Base-by-base conservation (phyloP, 2,113 vertebrate genomes). In the Phalacrocorax carbo region DNA sequence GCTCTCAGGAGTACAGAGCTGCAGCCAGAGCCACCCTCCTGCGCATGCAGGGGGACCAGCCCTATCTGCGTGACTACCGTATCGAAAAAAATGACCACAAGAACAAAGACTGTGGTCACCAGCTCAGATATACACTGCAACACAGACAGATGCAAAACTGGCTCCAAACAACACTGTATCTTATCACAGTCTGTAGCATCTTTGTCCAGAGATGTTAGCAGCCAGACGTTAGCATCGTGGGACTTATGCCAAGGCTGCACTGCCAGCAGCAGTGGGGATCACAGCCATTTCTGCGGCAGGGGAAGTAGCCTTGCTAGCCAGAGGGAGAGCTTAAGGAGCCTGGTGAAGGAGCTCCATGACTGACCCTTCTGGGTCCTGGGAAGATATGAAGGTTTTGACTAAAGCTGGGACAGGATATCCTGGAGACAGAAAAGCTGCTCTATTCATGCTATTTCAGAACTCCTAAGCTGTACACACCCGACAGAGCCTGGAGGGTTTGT, bases 361-460 rank as follows among this genome's bases (percentile, higher is more conserved):
- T 38, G 30, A 82, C 61, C 77, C n/a, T 44, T 90, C 38, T 38
- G n/a, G 17, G 44, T 73, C 76, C 76, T 86, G 80, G 51, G 61
- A 90, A 77, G 70, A 86, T 15, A 72, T 2, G 3, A 58, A 60
- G 64, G 52, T 81, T 96, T 70, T 51, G 55, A n/a, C 40, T 48
- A 46, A 86, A 88, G 80, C 69, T n/a, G 54, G n/a, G 44, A 91
- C 60, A 86, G 86, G 92, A 94, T 92, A 78, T 88, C 51, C 34
- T 8, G 2, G 36, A 52, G 40, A 65, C 57, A 92, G 88, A 86
- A 85, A n/a, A 30, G 9, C 80, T 86, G 36, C 44, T 85, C 48
- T 88, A 4, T 90, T 81, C 64, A 30, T 15, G 40, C 57, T 89
- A 0, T 69, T 82, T 82, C 62, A 88, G 61, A 86, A 90, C 51